Evolutionary conservation across 1,140 invertebrate genomes (phyloP).

Genomic region (Augochlora pura): DNA sequence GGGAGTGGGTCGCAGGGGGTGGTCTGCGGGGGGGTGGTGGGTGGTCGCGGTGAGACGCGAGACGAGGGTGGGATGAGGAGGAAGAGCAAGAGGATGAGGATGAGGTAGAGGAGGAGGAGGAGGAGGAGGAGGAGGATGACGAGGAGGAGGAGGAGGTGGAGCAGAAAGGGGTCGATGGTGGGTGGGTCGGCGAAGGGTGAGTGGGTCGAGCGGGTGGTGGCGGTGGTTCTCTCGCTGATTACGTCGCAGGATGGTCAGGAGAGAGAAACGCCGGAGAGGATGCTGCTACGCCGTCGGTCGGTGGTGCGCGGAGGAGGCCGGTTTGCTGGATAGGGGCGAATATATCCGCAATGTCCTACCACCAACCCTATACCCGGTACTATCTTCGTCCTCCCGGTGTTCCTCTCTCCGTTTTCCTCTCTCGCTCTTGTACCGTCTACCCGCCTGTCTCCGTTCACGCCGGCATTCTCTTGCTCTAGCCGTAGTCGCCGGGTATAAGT

Average conservation of each 20-base stretch:
- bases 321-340: slow-evolving; percentile 72
- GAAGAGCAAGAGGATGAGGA: slow-evolving; percentile 37
- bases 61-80: slow-evolving; percentile 51
- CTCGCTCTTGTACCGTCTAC: neutral
- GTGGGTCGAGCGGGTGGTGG: slow-evolving; percentile 23
- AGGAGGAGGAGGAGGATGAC: slow-evolving; percentile 39
- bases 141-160: slow-evolving; percentile 40
- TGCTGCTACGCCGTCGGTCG: slow-evolving; percentile 56
- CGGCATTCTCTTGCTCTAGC: slow-evolving; percentile 31
- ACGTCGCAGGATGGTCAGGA: slow-evolving; percentile 78
- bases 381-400: slow-evolving; percentile 47
- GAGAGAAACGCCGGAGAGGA: slow-evolving; percentile 72
- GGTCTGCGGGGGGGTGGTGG: neutral
- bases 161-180: slow-evolving; percentile 48
- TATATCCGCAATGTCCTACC: slow-evolving; percentile 79
- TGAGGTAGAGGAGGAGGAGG: slow-evolving; percentile 35
- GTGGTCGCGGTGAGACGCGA: slow-evolving; percentile 55
- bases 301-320: slow-evolving; percentile 49
- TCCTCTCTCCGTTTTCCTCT: slow-evolving; percentile 44
- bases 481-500: slow-evolving; percentile 15
- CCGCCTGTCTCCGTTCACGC: slow-evolving; percentile 44
- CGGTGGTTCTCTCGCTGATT: slow-evolving; percentile 79
- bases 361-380: slow-evolving; percentile 65
- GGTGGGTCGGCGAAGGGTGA: slow-evolving; percentile 48
- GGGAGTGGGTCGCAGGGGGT: slow-evolving; percentile 6